phyloP scores from a whole-genome alignment of 1,140 invertebrate species.

The Drosophila repletoides region DNA sequence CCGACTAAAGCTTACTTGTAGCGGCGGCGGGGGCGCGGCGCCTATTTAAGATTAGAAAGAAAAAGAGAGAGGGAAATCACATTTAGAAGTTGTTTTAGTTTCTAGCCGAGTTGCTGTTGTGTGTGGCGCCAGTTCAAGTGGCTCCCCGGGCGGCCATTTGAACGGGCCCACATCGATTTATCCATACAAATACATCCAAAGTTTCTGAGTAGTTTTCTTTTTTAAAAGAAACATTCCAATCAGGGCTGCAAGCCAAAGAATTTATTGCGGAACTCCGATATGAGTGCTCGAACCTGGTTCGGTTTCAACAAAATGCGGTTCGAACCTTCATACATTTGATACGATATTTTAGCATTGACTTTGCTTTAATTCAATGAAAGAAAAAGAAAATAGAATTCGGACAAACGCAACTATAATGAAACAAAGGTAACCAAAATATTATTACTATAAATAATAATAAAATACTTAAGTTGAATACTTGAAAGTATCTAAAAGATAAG shows the following conservation, averaged over 20 bases:
- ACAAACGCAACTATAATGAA: too few species aligned
- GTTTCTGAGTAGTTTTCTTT: slow-evolving; percentile 19
- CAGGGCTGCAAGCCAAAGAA: too few species aligned
- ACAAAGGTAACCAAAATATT: too few species aligned
- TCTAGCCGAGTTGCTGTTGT: slow-evolving; percentile 2
- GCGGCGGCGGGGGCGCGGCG: slow-evolving; percentile 86
- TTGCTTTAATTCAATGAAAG: neutral
- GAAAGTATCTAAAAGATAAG: too few species aligned
- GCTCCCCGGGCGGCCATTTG: neutral
- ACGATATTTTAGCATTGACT: too few species aligned
- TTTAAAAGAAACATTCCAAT: too few species aligned
- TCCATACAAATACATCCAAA: slow-evolving; percentile 3
- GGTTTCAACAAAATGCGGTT: too few species aligned
- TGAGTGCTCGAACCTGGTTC: too few species aligned
- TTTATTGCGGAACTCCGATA: too few species aligned
- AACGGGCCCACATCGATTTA: slow-evolving; percentile 5
- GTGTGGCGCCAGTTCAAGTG: slow-evolving; percentile 19
- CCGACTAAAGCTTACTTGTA: slow-evolving; percentile 84
- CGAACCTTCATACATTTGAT: too few species aligned
- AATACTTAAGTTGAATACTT: too few species aligned
- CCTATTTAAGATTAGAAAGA: slow-evolving; percentile 81
- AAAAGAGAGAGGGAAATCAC: neutral
- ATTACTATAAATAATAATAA: neutral
- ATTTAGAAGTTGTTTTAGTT: slow-evolving; percentile 31
- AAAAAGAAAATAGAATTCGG: too few species aligned